These are phyloP conservation scores for Tricholauxania praeusta DNA, from an alignment of 2,888 invertebrate species.

Conservation along the genomic window DNA sequence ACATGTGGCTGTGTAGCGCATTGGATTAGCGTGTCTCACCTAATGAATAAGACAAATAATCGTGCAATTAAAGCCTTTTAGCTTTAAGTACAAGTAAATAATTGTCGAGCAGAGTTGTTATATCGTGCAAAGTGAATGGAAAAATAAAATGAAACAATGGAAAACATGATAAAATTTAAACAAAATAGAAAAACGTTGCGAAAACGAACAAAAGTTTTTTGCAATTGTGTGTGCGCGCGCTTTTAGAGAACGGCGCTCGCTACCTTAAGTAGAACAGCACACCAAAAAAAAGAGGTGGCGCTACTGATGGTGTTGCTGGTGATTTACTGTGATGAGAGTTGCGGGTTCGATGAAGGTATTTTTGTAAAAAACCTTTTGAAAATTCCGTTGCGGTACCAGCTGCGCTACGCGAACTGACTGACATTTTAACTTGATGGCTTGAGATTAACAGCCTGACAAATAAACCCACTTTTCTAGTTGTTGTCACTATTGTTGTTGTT, in stretches of 20 bases:
- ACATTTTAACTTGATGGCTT: constrained; percentile 52
- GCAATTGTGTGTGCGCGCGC: neutral
- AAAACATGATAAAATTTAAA: constrained; percentile 37
- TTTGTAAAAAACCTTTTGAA: too few species aligned
- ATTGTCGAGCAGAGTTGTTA: constrained; percentile 56
- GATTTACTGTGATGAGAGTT: constrained; percentile 59
- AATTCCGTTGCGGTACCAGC: constrained; percentile 18
- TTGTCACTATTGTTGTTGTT: constrained; percentile 28
- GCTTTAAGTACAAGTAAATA: constrained; percentile 64
- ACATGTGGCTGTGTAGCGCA: constrained; percentile 1
- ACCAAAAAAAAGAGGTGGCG: too few species aligned
- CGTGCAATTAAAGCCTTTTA: constrained; percentile 65
- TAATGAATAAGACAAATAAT: constrained; percentile 66
- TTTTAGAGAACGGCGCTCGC: neutral
- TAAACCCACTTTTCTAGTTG: constrained; percentile 40
- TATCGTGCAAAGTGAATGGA: constrained; percentile 33
- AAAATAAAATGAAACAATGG: constrained; percentile 36
- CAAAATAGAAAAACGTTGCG: neutral
- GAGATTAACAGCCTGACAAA: constrained; percentile 64
- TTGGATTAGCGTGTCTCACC: constrained; percentile 63
- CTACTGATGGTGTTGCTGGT: too few species aligned
- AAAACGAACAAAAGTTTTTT: constrained; percentile 9
- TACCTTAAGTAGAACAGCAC: neutral
- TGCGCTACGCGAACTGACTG: constrained; percentile 4
- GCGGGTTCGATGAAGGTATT: constrained; percentile 51